Base-by-base conservation (phyloP, 64 coral and sea anemone species). In the Trachythela sp. region DNA sequence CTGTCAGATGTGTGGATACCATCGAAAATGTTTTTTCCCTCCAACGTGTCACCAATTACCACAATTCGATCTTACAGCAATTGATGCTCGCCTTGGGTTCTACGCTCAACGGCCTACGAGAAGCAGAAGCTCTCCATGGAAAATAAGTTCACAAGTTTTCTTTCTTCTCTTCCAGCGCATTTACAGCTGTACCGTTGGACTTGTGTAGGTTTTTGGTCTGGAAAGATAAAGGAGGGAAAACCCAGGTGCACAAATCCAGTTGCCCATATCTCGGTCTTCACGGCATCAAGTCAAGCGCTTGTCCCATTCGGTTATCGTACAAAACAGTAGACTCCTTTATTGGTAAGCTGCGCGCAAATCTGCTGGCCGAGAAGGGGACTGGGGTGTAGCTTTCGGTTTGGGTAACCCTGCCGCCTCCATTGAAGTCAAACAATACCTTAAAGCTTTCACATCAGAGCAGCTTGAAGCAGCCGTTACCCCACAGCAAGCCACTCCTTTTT, bases 1-100 rank as follows among this genome's bases (percentile, higher is more conserved):
- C 34, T 91, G 90, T 83, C 90, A 91, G 34, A 31, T 34, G 64
- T 91, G 90, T 87, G 90, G 90, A 18, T 86, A 91, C 36, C 9
- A 49, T 27, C 84, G 90, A 13, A 15, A 52, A 20, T 15, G 13
- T 52, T 10, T 20, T 52, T n/a, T 20, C 49, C 20, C 20, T 52
- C 20, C 49, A 20, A 15, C 49, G 20, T 15, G 13, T 20, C 20
- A 15, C 49, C 20, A 52, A 52, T n/a, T n/a, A 52, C 13, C 20
- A 52, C 13, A 10, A 20, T 20, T 52, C 49, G 20, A 52, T 20
- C 49, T 52, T 20, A 20, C 49, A 20, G 49, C 13, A 15, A 52
- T 52, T 52, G 49, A 52, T 20, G n/a, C n/a, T n/a, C 49, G 49
- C 13, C 49, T 52, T 20, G 13, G 13, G 13, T 20, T n/a, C n/a